Evolutionary conservation across 2,888 invertebrate species (phyloP), one percentile per base, ranked within the genome.

Genomic region (Protophormia terraenovae): DNA sequence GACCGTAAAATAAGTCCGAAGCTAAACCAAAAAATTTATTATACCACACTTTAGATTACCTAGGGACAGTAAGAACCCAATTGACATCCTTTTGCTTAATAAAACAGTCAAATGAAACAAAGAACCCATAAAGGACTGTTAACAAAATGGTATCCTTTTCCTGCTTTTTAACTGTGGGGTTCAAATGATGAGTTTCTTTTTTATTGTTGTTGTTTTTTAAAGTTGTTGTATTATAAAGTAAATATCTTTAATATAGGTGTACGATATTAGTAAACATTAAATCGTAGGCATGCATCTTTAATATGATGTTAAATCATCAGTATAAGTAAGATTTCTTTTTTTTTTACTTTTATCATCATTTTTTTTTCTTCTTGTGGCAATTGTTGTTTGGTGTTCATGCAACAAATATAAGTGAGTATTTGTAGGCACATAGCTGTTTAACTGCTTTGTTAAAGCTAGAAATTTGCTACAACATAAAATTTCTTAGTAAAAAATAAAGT

Each of bases 291-390:
- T 82, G 82, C 82, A 85, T 85, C 78, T 85, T 82, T 79, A 85
- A 85, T 85, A 82, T 85, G 78, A 85, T 82, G 85, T 82, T 85
- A 78, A 82, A 85, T 82, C 85, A 85, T 85, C 85, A 82, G 82
- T 78, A 78, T 71, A 71, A 78, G 66, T 66, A 58, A 73, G 50
- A 76, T 66, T 64, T 71, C 62, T 79, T 29, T 53, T 60, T 47
- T 5, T 22, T 27, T 55, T 62, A n/a, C n/a, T n/a, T n/a, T n/a
- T n/a, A n/a, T n/a, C n/a, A n/a, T n/a, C n/a, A n/a, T 64, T 69
- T 55, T 55, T 29, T 2, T 10, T 41, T 32, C 0, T 55, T 60
- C 14, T 35, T 35, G 35, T n/a, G n/a, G 38, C 6, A 38, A 8
- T 83, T 58, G 47, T 50, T 47, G 47, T 41, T 29, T 69, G 53